Evolutionary conservation across 2,888 invertebrate genomes (phyloP), one percentile per base, ranked within the genome.

Genomic region (Sarcophaga variegata): DNA sequence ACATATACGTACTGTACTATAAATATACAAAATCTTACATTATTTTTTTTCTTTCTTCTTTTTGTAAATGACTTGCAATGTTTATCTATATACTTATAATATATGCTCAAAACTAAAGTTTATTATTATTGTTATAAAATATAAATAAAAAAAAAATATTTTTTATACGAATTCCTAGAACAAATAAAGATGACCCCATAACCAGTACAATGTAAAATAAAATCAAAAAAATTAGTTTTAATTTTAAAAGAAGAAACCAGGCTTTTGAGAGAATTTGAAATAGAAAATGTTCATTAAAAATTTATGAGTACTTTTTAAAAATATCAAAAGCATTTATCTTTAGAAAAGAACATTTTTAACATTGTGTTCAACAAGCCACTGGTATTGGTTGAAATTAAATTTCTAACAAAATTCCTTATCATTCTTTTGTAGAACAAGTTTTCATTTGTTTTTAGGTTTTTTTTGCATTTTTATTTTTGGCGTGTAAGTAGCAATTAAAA

Each of bases 131-230:
- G 69, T 85, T 85, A 63, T 74, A 63, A 81, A 85, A 25, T 69
- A 67, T 49, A 67, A 80, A 71, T 60, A 76, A 69, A 70, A 66
- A 69, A 83, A 69, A 76, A 22, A 47, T 45, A 22, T 69, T 86
- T 86, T 86, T 86, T 85, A 86, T 86, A 86, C 83, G 83, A 81
- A 77, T 78, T 74, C 81, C 54, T 80, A 77, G 79, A 70, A 63
- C 70, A 47, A 75, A 54, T 66, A 69, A n/a, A 79, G 4, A 76
- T 14, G 83, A 83, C 77, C 70, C 81, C 69, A 81, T 80, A 80
- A 79, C 64, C 83, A 81, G 74, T 74, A 70, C 62, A 75, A 27
- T 20, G 8, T 64, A 62, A 49, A 49, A 54, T 54, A 14, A 54
- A 54, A 14, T 54, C 1, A 14, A 17, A 4, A 49, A 54, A 54